Percentiles rank a stretch among this genome's conserved stretches.
Conservation (phyloP, 1,140 invertebrate species). For the Archivesica marissinica region DNA sequence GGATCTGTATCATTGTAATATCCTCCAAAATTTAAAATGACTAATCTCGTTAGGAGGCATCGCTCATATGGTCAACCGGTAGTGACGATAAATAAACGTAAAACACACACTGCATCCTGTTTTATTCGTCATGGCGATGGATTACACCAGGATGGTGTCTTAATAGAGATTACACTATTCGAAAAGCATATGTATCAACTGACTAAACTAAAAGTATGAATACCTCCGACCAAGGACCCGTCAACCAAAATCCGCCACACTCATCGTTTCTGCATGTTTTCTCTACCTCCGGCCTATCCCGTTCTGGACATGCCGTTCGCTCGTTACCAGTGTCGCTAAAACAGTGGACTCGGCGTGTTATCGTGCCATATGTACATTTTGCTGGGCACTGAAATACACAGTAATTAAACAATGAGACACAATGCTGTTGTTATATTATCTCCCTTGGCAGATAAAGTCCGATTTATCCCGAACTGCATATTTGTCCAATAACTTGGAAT, state of each 20-base stretch:
- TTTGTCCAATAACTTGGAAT: too few relatives aligned
- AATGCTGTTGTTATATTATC: too few relatives aligned
- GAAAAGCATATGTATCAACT: neutral
- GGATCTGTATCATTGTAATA: too few relatives aligned
- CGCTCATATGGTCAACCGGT: too few relatives aligned
- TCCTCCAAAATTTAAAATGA: too few relatives aligned
- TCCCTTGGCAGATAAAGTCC: too few relatives aligned
- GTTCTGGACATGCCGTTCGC: conserved; percentile 22
- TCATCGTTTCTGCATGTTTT: conserved; percentile 38
- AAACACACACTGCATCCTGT: too few relatives aligned
- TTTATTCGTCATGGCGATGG: too few relatives aligned
- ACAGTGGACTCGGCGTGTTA: conserved; percentile 24
- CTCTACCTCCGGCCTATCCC: conserved; percentile 22
- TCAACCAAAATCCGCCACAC: conserved; percentile 43
- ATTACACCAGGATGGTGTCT: neutral
- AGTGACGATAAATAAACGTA: too few relatives aligned
- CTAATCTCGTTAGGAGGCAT: too few relatives aligned
- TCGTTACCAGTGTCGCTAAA: conserved; percentile 29
- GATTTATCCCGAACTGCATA: too few relatives aligned
- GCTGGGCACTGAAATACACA: conserved; percentile 37
- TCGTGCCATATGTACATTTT: conserved; percentile 42
- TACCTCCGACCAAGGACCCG: conserved; percentile 59
- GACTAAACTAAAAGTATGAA: neutral
- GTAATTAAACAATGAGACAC: neutral
- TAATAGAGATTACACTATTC: neutral